Base-by-base conservation (phyloP, 2,113 vertebrate species). In the Bufo gargarizans region DNA sequence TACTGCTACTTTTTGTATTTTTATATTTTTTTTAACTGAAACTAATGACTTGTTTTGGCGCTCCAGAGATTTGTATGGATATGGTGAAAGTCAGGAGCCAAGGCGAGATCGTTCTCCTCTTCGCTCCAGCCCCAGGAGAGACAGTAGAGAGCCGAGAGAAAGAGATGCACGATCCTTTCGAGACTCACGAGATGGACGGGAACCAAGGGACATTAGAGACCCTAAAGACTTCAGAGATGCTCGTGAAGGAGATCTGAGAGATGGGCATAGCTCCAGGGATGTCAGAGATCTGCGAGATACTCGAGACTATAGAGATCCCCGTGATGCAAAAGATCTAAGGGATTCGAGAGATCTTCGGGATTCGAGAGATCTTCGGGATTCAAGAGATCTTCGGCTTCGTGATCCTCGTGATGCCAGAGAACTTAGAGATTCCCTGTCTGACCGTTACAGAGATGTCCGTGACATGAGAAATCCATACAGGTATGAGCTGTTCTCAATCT, bases 51-150 rank as follows among this genome's bases (percentile, higher is more conserved):
- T 76, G 72, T 76, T 90, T 78, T 94, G 4, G 90, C 93, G 89
- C 91, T 87, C 83, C 91, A 96, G 97, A 82, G 97, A 98, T 0
- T 92, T 93, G 0, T 96, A 96, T 69, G 92, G 93, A 2, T 95
- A 94, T 1, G 94, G 96, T 89, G 97, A 98, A 1, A 88, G 93
- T 87, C 95, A 96, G 47, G 97, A 98, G 45, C 8, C 89, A 69
- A 93, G 95, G 49, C 95, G 95, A 0, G 95, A 94, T 63, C 94
- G 94, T 17, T 94, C 97, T 85, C 97, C 97, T 71, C 92, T 89
- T 58, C 94, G 95, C 85, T 95, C 94, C 91, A 93, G 96, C 94
- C 90, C 96, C 90, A 88, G 97, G 94, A 93, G 95, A 92, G 95
- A 95, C 47, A 89, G 91, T 85, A 92, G 94, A 55, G 93, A 95